These are phyloP conservation scores for Gila robusta DNA, from an alignment of 2,797 vertebrate genomes.

Conservation along the genomic window DNA sequence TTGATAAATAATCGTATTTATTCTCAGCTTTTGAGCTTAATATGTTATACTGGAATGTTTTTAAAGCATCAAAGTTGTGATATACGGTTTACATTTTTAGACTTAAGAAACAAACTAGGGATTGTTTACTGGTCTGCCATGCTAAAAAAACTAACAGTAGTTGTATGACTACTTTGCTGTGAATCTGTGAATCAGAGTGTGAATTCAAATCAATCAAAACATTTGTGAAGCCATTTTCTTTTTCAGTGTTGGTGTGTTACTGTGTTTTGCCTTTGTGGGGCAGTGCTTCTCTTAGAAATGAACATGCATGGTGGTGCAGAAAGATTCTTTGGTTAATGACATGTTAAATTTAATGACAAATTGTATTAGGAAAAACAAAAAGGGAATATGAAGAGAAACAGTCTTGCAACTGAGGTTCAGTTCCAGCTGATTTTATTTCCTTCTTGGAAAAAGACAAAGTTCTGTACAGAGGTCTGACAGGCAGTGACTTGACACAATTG, in stretches of 20 bases:
- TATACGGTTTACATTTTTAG: background rate
- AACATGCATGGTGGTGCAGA: background rate
- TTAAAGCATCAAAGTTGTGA: background rate
- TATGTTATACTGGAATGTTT: background rate
- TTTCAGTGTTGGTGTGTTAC: background rate
- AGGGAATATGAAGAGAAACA: constrained; percentile 33
- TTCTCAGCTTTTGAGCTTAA: background rate
- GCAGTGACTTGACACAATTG: constrained; percentile 99
- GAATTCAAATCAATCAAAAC: background rate
- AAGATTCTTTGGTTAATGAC: background rate
- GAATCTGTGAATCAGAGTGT: background rate
- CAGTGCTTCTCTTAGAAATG: constrained; percentile 5
- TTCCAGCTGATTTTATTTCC: constrained; percentile 99
- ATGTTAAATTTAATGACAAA: background rate
- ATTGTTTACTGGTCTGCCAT: background rate
- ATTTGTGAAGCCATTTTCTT: background rate
- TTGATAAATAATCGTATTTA: background rate
- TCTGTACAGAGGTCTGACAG: constrained; percentile 99
- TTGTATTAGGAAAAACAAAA: constrained; percentile 13
- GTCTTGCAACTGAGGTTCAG: constrained; percentile 87
- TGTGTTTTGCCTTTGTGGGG: constrained; percentile 3
- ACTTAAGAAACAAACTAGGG: background rate
- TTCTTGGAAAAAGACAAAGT: constrained; percentile 89
- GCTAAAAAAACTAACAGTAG: background rate
- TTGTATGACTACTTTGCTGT: background rate